Evolutionary conservation across 2,797 vertebrate genomes (phyloP), one percentile per base, ranked within the genome.

Genomic region (Anableps anableps): DNA sequence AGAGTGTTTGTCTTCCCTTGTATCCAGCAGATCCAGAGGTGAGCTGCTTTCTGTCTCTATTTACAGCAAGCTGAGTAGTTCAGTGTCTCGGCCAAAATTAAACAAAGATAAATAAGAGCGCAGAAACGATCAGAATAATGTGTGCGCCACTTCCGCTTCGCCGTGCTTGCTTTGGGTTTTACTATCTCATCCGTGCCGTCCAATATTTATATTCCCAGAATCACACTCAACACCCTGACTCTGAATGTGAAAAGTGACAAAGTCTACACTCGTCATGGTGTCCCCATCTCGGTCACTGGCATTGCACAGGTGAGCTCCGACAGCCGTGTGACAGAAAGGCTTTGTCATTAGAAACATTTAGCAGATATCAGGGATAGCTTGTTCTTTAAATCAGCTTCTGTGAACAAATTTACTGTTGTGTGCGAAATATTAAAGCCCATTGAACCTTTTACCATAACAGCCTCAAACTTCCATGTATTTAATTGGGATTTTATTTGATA

Each of bases 201-300:
- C 29, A 0, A 75, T 77, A 11, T 8, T 41, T 71, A 36, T 71
- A 41, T 74, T 82, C 7, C 10, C 87, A 99, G 98, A 94, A 99
- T 99, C 87, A 96, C 97, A 17, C 95, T 99, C 75, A 99, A 98
- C 94, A 99, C 97, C 8, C 81, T 99, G 89, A 99, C 98, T 74
- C 95, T 99, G 78, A 99, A 98, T 72, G 98, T 99, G 82, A 98
- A 98, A 94, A 99, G 98, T 91, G 98, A 99, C 91, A 98, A 98
- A 91, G 97, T 99, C 72, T 99, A 99, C 91, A 99, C 97, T 38
- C 96, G 97, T 11, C 97, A 97, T 21, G 98, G 98, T 6, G 98
- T 99, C 26, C 98, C 98, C 31, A 97, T 99, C 93, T 99, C 98
- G 23, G 98, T 99, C 82, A 99, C 97, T 4, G 98, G 98, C 79